These are phyloP conservation scores for Macaria liturata DNA, from an alignment of 2,888 invertebrate genomes.

Conservation along the genomic window DNA sequence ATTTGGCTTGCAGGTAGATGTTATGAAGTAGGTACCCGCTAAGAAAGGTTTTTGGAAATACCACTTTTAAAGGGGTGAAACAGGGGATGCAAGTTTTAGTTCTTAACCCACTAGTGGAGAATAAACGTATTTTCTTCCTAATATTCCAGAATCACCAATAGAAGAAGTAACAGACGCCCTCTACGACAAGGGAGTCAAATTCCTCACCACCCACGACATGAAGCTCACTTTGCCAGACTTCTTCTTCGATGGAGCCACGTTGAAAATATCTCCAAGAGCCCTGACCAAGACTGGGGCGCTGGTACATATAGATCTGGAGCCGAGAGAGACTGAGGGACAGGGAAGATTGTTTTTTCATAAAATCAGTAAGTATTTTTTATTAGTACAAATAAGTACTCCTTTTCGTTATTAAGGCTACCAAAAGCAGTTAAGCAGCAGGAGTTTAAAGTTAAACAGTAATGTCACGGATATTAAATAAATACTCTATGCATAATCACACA, in stretches of 20 bases:
- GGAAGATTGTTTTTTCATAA: conserved; percentile 88
- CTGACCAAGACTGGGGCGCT: conserved; percentile 89
- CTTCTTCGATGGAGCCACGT: conserved; percentile 88
- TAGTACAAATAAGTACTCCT: no score
- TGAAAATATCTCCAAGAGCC: conserved; percentile 89
- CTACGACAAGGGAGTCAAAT: conserved; percentile 87
- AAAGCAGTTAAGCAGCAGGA: no score
- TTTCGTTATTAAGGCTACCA: no score
- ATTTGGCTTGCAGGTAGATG: no score
- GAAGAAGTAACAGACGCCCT: conserved; percentile 90
- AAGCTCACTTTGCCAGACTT: conserved; percentile 88
- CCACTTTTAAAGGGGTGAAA: no score
- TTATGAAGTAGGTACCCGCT: no score
- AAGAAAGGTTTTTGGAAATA: no score
- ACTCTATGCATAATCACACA: no score
- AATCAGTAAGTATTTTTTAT: conserved; percentile 82
- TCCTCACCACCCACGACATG: conserved; percentile 90
- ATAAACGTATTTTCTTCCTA: conserved; percentile 1
- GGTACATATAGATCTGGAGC: conserved; percentile 88
- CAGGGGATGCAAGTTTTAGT: no score
- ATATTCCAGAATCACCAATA: conserved; percentile 84
- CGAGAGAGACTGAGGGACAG: conserved; percentile 71
- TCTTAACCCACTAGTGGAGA: no score
- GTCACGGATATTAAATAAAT: no score
- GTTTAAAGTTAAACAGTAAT: no score